Percentiles rank a stretch among this genome's conserved stretches.
These are phyloP conservation scores for Agrotis exclamationis DNA, from an alignment of 2,888 invertebrate genomes.

Conservation along the genomic window DNA sequence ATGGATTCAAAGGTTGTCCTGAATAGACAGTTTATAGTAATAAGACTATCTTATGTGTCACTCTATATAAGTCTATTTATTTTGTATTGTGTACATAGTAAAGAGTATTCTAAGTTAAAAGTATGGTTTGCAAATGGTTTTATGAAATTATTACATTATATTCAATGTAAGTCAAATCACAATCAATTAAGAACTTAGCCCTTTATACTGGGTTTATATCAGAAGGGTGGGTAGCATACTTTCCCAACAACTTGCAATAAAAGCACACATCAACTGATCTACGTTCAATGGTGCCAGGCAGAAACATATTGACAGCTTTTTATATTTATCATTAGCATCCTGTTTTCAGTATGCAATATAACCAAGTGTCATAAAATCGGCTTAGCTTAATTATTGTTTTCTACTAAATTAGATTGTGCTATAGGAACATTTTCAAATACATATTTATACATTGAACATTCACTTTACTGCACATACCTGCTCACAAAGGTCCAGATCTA, in stretches of 20 bases:
- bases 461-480: slow-evolving; percentile 92
- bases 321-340: neutral
- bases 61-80: too few species aligned
- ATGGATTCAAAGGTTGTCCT: too few species aligned
- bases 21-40: too few species aligned
- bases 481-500: slow-evolving; percentile 98
- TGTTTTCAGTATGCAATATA: neutral
- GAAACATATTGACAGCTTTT: neutral
- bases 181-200: neutral
- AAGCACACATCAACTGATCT: neutral
- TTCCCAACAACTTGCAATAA: neutral
- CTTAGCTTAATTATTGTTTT: neutral
- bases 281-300: neutral
- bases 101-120: too few species aligned
- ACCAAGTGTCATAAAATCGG: neutral
- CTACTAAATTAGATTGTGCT: neutral
- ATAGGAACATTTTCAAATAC: neutral
- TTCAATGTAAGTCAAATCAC: neutral
- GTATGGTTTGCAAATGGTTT: too few species aligned
- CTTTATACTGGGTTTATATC: neutral
- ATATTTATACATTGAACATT: slow-evolving; percentile 18
- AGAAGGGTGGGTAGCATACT: neutral
- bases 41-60: too few species aligned
- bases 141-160: neutral
- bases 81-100: too few species aligned